Conservation (phyloP, 1,140 invertebrate species). For the Meloidogyne floridensis region DNA sequence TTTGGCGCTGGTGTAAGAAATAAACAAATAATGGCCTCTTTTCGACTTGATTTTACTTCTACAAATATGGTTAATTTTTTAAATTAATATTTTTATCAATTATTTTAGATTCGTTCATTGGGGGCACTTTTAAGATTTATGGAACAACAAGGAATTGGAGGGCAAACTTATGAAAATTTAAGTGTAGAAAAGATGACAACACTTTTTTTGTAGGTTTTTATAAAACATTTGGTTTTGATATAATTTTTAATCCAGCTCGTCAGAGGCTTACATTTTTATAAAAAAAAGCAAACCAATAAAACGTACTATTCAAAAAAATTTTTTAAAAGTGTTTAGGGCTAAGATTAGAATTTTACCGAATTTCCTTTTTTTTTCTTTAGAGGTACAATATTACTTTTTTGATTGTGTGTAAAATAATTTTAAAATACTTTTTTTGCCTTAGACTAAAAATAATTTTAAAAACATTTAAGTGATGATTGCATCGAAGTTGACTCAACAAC, state of each 20-base stretch:
- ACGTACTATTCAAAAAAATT: too few species aligned
- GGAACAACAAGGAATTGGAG: slow-evolving; percentile 43
- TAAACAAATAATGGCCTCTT: slow-evolving; percentile 21
- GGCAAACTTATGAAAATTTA: slow-evolving; percentile 44
- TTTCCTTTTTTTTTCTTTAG: too few species aligned
- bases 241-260: too few species aligned
- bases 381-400: too few species aligned
- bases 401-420: too few species aligned
- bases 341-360: too few species aligned
- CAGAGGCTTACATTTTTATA: too few species aligned
- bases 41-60: slow-evolving; percentile 30
- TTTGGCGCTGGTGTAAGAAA: slow-evolving; percentile 23
- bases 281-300: too few species aligned
- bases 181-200: slow-evolving; percentile 34
- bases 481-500: slow-evolving; percentile 48
- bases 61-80: slow-evolving; percentile 35
- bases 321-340: too few species aligned
- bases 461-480: slow-evolving; percentile 46
- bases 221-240: background rate
- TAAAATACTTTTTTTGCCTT: background rate
- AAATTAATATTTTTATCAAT: slow-evolving; percentile 11
- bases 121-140: slow-evolving; percentile 50
- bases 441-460: background rate
- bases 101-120: slow-evolving; percentile 47
- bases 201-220: slow-evolving; percentile 37